Evolutionary conservation across 1,140 invertebrate genomes (phyloP).

Genomic region (Heliconius hewitsoni): DNA sequence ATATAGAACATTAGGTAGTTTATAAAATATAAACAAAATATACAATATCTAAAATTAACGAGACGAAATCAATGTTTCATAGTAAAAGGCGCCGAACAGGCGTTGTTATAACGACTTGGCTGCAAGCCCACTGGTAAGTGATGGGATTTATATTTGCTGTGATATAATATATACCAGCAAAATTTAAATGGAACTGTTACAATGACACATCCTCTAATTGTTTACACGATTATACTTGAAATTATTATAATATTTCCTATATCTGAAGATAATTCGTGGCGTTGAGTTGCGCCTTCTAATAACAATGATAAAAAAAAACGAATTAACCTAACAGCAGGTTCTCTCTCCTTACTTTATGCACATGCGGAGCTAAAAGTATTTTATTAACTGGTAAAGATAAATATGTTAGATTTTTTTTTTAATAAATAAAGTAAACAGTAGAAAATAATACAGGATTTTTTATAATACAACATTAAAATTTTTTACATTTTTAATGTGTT

Average conservation of each 20-base stretch:
- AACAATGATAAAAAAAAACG: no score
- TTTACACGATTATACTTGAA: background rate
- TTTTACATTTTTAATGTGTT: no score
- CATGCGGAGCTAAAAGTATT: no score
- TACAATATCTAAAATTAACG: background rate
- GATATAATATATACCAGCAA: constrained; percentile 1
- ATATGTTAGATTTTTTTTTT: no score
- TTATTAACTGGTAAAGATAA: no score
- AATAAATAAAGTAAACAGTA: no score
- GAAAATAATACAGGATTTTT: no score
- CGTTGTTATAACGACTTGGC: constrained; percentile 52
- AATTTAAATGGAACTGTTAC: background rate
- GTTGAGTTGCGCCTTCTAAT: background rate
- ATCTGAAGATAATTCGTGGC: no score
- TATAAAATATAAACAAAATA: background rate
- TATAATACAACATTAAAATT: no score
- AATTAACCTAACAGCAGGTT: no score
- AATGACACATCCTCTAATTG: background rate
- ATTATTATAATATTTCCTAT: no score
- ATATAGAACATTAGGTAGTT: background rate
- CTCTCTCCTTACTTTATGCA: no score
- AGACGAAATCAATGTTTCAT: constrained; percentile 4
- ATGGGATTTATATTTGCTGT: constrained; percentile 25
- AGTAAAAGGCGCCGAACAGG: constrained; percentile 45
- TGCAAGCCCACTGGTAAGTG: constrained; percentile 41